Base-by-base conservation (phyloP, 2,113 vertebrate species). In the Puma concolor region DNA sequence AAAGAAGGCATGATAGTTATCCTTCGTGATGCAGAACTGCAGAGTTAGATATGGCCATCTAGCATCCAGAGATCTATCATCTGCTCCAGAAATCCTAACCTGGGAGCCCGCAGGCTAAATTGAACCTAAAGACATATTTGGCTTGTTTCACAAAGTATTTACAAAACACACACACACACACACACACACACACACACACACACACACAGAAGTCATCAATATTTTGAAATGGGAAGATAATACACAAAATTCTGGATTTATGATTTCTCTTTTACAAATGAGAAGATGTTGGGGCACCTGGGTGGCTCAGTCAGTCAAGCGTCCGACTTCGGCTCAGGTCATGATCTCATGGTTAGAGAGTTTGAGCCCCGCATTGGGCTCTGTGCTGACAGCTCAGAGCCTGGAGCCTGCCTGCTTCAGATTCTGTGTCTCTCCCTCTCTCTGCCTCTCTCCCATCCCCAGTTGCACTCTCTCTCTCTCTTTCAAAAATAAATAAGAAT, bases 211-310 rank as follows among this genome's bases (percentile, higher is more conserved):
- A 44, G 21, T 60, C 36, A 89, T 90, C 54, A 69, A 19, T 86
- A 92, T 92, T 92, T 93, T 79, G 36, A 83, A 97, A 50, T 83
- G 29, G 38, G 31, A 94, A 90, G 15, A 41, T n/a, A 31, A 36
- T 74, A 67, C 12, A 84, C 67, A 67, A 80, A 67, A 71, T 86
- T 86, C 48, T 82, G 23, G 74, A 92, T 92, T 94, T 86, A 90
- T 92, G 21, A 71, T 16, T 89, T 92, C 12, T 84, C 14, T 92
- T 91, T 7, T 17, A 66, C 60, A 74, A 85, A n/a, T 63, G 19
- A n/a, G 19, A 60, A 23, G 57, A 60, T 23, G 21, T 8, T 21
- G 2, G 57, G 57, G 21, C 19, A 8, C 2, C 19, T 8, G 57
- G 57, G 57, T 21, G 57, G 57, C 8, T 60, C 57, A 60, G 57